phyloP scores from a whole-genome alignment of 2,888 invertebrate species.

The Iphiclides podalirius region DNA sequence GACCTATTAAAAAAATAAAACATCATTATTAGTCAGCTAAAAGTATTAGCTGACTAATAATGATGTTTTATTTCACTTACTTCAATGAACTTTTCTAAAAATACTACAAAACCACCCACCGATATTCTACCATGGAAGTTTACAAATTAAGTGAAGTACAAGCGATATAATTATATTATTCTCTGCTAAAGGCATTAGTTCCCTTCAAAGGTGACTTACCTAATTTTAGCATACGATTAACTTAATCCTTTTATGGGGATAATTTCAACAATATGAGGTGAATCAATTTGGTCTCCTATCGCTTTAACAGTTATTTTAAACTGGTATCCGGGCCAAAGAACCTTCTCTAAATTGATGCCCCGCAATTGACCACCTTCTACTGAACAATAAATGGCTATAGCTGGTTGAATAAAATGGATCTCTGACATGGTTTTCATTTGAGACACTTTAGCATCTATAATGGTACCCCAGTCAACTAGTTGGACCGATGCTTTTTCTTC shows the following conservation, averaged over 20 bases:
- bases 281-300: constrained; percentile 27
- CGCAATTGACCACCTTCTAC: constrained; percentile 24
- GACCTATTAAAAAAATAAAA: no score
- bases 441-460: constrained; percentile 26
- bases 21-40: no score
- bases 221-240: no score
- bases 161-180: no score
- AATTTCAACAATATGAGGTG: constrained; percentile 28
- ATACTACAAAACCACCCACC: no score
- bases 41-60: no score
- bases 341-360: constrained; percentile 23
- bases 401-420: constrained; percentile 25
- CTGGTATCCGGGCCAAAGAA: constrained; percentile 28
- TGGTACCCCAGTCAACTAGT: constrained; percentile 38
- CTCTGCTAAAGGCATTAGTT: no score
- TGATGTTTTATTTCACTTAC: no score
- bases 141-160: no score
- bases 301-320: constrained; percentile 29
- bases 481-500: constrained; percentile 29
- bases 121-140: no score
- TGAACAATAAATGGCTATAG: constrained; percentile 31
- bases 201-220: no score
- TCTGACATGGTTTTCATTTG: constrained; percentile 32
- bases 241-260: constrained; percentile 14
- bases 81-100: no score